These are phyloP conservation scores for Notolepis coatsorum DNA, from an alignment of 2,797 vertebrate species.

Conservation along the genomic window DNA sequence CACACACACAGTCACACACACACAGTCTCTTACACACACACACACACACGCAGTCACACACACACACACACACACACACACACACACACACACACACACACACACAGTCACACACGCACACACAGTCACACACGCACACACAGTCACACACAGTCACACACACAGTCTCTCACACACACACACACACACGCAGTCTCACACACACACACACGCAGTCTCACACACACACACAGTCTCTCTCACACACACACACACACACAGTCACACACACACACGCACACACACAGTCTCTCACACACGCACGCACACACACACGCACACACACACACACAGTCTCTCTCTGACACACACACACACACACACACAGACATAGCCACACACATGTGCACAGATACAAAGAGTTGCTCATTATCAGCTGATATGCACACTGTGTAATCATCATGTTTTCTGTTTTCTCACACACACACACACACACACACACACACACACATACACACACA, in stretches of 20 bases:
- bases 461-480: slow-evolving; percentile 6
- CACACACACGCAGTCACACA: background rate
- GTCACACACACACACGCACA: slow-evolving; percentile 1
- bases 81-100: slow-evolving; percentile 7
- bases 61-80: background rate
- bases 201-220: background rate
- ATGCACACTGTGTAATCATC: too few relatives aligned
- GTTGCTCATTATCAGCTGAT: background rate
- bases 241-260: slow-evolving; percentile 4
- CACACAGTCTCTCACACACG: slow-evolving; percentile 4
- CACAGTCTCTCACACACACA: too few relatives aligned
- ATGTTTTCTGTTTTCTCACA: too few relatives aligned
- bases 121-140: background rate
- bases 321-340: slow-evolving; percentile 4
- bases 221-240: slow-evolving; percentile 5
- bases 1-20: background rate
- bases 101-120: background rate
- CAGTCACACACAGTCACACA: too few relatives aligned
- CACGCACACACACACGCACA: slow-evolving; percentile 4
- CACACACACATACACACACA: background rate
- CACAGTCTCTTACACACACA: background rate
- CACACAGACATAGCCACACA: background rate
- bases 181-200: too few relatives aligned
- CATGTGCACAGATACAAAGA: background rate
- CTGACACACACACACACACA: slow-evolving; percentile 1